These are phyloP conservation scores for Habroteleia sp. DNA, from an alignment of 2,888 invertebrate species.

Conservation along the genomic window DNA sequence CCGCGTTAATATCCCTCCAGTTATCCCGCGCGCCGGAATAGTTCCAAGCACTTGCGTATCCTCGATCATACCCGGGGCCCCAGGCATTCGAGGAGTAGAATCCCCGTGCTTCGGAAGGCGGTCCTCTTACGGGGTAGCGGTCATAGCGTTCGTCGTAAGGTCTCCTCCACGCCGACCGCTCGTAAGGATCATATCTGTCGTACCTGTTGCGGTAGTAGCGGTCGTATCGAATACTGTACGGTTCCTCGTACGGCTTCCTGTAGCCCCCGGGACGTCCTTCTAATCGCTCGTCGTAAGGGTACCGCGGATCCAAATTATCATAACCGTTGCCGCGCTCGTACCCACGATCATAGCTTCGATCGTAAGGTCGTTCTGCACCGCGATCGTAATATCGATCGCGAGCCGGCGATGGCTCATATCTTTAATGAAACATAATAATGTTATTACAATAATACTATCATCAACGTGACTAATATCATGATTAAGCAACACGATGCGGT, in stretches of 20 bases:
- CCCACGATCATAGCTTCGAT: constrained; percentile 67
- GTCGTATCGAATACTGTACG: constrained; percentile 70
- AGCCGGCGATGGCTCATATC: constrained; percentile 68
- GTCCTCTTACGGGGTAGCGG: constrained; percentile 60
- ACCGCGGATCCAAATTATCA: constrained; percentile 72
- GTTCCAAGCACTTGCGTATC: constrained; percentile 74
- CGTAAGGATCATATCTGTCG: constrained; percentile 72
- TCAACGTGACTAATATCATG: background rate
- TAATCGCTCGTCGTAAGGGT: constrained; percentile 68
- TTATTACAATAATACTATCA: constrained; percentile 8
- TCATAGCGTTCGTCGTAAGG: constrained; percentile 71
- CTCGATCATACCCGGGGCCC: constrained; percentile 71
- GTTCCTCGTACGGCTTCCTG: constrained; percentile 67
- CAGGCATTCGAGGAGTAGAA: constrained; percentile 69
- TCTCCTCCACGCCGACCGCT: constrained; percentile 68
- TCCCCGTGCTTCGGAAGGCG: constrained; percentile 68
- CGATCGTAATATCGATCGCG: constrained; percentile 70
- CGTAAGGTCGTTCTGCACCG: constrained; percentile 65
- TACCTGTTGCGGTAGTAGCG: constrained; percentile 69
- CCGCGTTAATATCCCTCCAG: constrained; percentile 72
- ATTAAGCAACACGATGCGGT: no score
- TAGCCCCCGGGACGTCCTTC: constrained; percentile 69
- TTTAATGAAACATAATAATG: constrained; percentile 35
- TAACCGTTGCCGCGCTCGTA: constrained; percentile 75
- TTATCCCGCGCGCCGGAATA: constrained; percentile 71